Evolutionary conservation across 1,140 invertebrate species (phyloP).

Genomic region (Helicorthomorpha holstii): DNA sequence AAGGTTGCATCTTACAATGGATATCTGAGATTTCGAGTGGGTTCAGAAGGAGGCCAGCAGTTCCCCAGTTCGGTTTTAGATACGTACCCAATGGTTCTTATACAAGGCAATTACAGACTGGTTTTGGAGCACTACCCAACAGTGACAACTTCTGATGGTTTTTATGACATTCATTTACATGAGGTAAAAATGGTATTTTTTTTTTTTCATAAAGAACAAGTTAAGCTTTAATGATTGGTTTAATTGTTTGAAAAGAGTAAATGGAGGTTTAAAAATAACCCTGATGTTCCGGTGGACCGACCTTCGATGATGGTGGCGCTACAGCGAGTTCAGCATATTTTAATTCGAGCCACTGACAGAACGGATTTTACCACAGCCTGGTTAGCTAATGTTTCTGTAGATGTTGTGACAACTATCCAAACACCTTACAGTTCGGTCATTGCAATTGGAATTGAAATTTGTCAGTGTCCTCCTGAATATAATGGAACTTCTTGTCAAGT

Average conservation of each 20-base stretch:
- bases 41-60: slow-evolving; percentile 39
- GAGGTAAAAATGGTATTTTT: slow-evolving; percentile 22
- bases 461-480: slow-evolving; percentile 63
- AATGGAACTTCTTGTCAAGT: slow-evolving; percentile 63
- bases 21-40: slow-evolving; percentile 56
- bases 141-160: slow-evolving; percentile 25
- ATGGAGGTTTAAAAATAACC: slow-evolving; percentile 44
- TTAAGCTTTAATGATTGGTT: slow-evolving; percentile 8
- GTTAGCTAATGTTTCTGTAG: no score
- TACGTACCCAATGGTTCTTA: slow-evolving; percentile 58
- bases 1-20: slow-evolving; percentile 82
- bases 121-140: slow-evolving; percentile 54
- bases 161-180: slow-evolving; percentile 44
- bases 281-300: slow-evolving; percentile 41
- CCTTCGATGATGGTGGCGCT: slow-evolving; percentile 73
- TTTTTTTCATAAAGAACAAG: background rate
- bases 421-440: slow-evolving; percentile 31
- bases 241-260: slow-evolving; percentile 19
- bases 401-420: no score
- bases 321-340: slow-evolving; percentile 64
- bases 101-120: slow-evolving; percentile 59
- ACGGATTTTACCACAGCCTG: slow-evolving; percentile 16
- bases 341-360: slow-evolving; percentile 54
- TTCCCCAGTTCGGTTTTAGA: slow-evolving; percentile 39
- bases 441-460: slow-evolving; percentile 74